Base-by-base conservation (phyloP, 92 coral and sea anemone genomes). In the Epizoanthus stellaris region DNA sequence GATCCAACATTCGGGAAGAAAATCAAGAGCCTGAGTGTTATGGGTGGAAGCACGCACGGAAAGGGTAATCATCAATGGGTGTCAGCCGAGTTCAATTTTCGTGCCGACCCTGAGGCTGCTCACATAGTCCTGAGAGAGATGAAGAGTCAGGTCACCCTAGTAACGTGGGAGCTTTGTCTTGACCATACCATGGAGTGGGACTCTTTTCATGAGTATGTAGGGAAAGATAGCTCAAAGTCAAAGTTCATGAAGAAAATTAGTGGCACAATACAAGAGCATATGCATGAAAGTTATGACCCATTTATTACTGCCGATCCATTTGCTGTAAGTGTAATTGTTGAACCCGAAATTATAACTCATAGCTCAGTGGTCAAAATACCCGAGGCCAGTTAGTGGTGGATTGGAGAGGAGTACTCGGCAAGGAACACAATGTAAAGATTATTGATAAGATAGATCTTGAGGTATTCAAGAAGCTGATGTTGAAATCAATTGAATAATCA, bases 31-130 rank as follows among this genome's bases (percentile, higher is more conserved):
- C 49, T 93, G 42, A 82, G 30, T 76, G 68, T 88, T 13, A 94
- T 96, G 98, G 99, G 99, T 16, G 99, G 99, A 45, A 94, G 91
- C 70, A 83, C 86, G 61, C 93, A 94, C 38, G 98, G 98, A 67
- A 89, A 85, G 76, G 99, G 99, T 52, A 96, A 96, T 71, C 91
- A 91, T 82, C n/a, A n/a, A n/a, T 89, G 91, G 39, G 90, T 96
- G 72, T 94, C 98, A 54, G 98, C 95, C 1, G 99, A 96, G 92
- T 96, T 96, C 87, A 96, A 96, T 65, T 96, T 94, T 89, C 92
- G 93, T 42, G 98, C 88, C 20, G 99, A 96, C 80, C 99, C 99
- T 19, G 99, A 96, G 47, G 99, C 99, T 42, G 99, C 99, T 2
- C 80, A 77, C 40, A 77, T 96, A 3, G 91, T 94, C 6, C 90